Percentiles rank a stretch among this genome's conserved stretches.
Evolutionary conservation across 23 tunicate species (phyloP).

Genomic region (Styela plicata): DNA sequence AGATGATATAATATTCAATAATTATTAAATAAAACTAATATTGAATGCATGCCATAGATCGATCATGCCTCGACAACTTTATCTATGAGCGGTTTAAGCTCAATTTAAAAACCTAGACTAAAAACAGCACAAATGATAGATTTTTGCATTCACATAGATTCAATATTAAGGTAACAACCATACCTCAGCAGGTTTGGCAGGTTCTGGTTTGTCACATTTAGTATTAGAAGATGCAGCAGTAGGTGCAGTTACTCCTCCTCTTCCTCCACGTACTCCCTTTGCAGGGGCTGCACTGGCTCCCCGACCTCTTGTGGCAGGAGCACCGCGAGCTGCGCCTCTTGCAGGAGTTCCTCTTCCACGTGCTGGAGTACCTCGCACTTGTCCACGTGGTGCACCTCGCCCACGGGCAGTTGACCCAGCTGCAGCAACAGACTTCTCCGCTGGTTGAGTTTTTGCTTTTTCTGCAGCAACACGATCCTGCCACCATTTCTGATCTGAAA

Average conservation of each 20-base stretch:
- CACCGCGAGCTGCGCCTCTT: slow-evolving; percentile 36
- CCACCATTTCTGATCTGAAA: slow-evolving; percentile 88
- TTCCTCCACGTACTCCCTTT: slow-evolving; percentile 37
- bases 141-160: too few species aligned
- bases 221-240: slow-evolving; percentile 30
- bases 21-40: too few species aligned
- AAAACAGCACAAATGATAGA: too few species aligned
- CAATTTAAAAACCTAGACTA: too few species aligned
- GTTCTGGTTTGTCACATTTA: slow-evolving; percentile 42
- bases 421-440: slow-evolving; percentile 31
- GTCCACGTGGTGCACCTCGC: slow-evolving; percentile 17
- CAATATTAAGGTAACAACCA: neutral
- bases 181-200: slow-evolving; percentile 27
- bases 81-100: too few species aligned
- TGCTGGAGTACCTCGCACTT: slow-evolving; percentile 30
- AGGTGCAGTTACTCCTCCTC: slow-evolving; percentile 54
- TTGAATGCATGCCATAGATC: too few species aligned
- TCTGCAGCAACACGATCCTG: slow-evolving; percentile 52
- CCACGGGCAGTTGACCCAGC: slow-evolving; percentile 21
- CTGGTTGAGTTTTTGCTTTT: slow-evolving; percentile 36
- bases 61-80: too few species aligned
- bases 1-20: too few species aligned
- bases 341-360: slow-evolving; percentile 50
- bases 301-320: slow-evolving; percentile 42
- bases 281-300: slow-evolving; percentile 21